Evolutionary conservation across 2,113 vertebrate species (phyloP).

Genomic region (Rhabdornis inornatus): DNA sequence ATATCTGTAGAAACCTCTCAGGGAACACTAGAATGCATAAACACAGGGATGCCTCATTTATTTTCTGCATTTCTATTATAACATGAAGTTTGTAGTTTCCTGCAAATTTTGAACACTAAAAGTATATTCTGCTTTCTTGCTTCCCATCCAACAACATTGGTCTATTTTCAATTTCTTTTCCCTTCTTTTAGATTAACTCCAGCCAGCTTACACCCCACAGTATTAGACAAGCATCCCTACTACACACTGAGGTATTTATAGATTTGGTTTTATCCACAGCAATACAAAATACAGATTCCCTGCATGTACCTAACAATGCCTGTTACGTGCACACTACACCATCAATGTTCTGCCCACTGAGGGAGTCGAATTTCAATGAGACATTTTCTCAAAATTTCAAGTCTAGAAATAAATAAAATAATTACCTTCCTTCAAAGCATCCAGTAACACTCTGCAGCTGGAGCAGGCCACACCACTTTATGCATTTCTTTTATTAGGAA

Average conservation of each 20-base stretch:
- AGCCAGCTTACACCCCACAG: neutral
- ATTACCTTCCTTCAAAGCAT: neutral
- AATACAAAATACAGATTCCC: neutral
- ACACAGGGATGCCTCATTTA: neutral
- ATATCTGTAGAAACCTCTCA: neutral
- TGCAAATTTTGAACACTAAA: neutral
- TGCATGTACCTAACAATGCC: neutral
- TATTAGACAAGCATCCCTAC: neutral
- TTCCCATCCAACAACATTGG: neutral
- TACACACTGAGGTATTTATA: neutral
- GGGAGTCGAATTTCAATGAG: neutral
- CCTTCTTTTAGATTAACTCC: neutral
- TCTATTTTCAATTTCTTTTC: neutral
- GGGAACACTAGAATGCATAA: neutral
- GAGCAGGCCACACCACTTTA: neutral
- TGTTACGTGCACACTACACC: fast-evolving
- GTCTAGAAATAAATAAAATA: neutral
- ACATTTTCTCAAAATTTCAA: neutral
- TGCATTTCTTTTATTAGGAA: conserved; percentile 3
- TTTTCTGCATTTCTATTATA: neutral
- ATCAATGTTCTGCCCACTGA: neutral
- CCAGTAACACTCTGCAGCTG: neutral
- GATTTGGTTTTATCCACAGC: neutral
- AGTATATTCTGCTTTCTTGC: neutral
- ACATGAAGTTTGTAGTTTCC: neutral